phyloP scores from a whole-genome alignment of 2,113 vertebrate genomes.

The Atlantisia rogersi region DNA sequence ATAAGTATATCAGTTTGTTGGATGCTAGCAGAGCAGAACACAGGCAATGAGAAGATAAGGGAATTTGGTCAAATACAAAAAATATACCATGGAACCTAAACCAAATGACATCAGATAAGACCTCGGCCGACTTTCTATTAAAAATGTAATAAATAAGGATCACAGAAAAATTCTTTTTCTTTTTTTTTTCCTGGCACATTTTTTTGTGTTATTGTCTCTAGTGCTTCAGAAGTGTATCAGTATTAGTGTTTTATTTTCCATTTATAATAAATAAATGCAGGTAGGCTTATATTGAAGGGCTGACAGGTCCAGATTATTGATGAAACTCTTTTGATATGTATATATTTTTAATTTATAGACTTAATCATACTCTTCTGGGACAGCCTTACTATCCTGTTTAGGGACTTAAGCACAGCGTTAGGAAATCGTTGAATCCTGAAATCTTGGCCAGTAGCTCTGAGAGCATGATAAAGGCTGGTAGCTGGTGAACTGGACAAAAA shows the following conservation, averaged over 20 bases:
- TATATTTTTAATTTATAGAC: neutral
- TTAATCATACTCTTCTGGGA: neutral
- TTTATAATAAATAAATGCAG: neutral
- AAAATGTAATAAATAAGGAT: constrained; percentile 81
- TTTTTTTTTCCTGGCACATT: neutral
- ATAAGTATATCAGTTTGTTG: constrained; percentile 78
- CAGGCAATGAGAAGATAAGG: constrained; percentile 78
- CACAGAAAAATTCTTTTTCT: constrained; percentile 11
- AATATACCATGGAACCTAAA: constrained; percentile 75
- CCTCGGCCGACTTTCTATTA: constrained; percentile 77
- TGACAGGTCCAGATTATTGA: neutral
- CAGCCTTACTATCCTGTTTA: neutral
- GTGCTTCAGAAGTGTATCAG: constrained; percentile 20
- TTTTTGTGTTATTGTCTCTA: constrained; percentile 26
- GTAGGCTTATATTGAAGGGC: neutral
- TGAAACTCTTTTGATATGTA: neutral
- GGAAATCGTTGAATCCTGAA: neutral
- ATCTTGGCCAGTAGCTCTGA: neutral
- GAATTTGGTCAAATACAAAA: constrained; percentile 81
- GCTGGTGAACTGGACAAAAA: neutral
- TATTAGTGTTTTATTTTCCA: neutral
- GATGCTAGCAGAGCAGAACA: constrained; percentile 74
- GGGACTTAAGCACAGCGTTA: neutral
- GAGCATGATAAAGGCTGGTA: neutral
- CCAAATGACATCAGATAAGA: constrained; percentile 80